Percentiles rank a stretch among this genome's conserved stretches.
phyloP scores from a whole-genome alignment of 2,888 invertebrate genomes.

The Heliconius cydno region DNA sequence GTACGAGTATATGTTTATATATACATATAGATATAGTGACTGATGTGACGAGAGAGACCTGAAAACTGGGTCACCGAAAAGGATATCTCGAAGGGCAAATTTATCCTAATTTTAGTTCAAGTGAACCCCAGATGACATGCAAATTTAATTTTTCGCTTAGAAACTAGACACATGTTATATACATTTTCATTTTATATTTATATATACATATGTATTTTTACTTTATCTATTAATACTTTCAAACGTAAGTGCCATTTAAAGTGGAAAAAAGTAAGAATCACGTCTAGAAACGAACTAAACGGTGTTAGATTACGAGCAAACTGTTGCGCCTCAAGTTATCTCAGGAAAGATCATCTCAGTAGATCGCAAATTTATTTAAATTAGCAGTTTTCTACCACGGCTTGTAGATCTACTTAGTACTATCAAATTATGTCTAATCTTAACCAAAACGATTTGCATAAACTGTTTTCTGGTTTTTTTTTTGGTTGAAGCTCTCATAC shows the following conservation, averaged over 20 bases:
- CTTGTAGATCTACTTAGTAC: conserved; percentile 50
- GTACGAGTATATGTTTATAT: too few relatives aligned
- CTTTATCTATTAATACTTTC: too few relatives aligned
- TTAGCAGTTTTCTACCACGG: conserved; percentile 49
- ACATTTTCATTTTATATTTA: neutral
- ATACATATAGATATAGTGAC: neutral
- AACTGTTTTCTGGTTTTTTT: conserved; percentile 21
- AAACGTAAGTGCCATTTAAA: neutral
- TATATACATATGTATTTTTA: too few relatives aligned
- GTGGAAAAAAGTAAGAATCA: neutral
- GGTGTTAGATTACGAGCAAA: conserved; percentile 63
- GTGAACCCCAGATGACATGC: conserved; percentile 1
- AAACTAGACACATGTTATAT: neutral
- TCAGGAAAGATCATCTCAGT: conserved; percentile 53
- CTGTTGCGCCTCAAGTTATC: conserved; percentile 68
- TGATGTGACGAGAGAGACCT: conserved; percentile 12
- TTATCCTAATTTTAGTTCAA: conserved; percentile 23
- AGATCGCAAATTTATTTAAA: conserved; percentile 64
- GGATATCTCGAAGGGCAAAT: conserved; percentile 19
- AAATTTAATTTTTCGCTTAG: conserved; percentile 1
- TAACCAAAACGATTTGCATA: conserved; percentile 4
- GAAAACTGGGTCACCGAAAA: conserved; percentile 24
- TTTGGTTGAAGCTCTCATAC: neutral
- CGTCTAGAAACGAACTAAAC: conserved; percentile 30
- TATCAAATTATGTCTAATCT: conserved; percentile 45